Percentiles rank a stretch among this genome's conserved stretches.
Conservation (phyloP, 64 coral and sea anemone species). For the Stylophora pistillata region DNA sequence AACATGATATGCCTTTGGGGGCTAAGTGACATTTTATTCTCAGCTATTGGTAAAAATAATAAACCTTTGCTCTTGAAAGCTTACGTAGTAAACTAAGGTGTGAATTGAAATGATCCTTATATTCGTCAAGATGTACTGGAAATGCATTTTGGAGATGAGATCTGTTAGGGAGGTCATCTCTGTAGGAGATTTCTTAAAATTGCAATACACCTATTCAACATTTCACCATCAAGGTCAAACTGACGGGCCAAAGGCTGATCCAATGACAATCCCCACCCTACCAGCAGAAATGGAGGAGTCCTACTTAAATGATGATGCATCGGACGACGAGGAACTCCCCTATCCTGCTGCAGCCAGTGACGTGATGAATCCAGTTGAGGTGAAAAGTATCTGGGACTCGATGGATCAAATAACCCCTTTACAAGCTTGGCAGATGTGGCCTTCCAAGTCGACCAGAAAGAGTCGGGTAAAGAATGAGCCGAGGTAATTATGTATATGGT, state of each 20-base stretch:
- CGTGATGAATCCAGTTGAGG: not conserved
- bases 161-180: too few relatives aligned
- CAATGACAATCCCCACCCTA: not conserved
- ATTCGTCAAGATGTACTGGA: too few relatives aligned
- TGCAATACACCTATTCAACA: too few relatives aligned
- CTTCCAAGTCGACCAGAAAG: not conserved
- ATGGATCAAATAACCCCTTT: not conserved
- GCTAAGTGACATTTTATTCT: too few relatives aligned
- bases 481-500: too few relatives aligned
- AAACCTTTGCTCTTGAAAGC: too few relatives aligned
- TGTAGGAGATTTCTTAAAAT: too few relatives aligned
- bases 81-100: too few relatives aligned
- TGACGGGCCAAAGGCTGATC: not conserved
- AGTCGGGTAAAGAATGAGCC: not conserved
- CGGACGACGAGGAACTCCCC: not conserved
- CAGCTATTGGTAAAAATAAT: too few relatives aligned
- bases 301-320: not conserved
- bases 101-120: too few relatives aligned
- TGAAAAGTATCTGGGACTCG: constrained; percentile 5
- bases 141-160: too few relatives aligned
- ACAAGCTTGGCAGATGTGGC: not conserved
- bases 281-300: not conserved
- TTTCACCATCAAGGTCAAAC: constrained; percentile 1
- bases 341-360: not conserved
- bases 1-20: too few relatives aligned